Percentiles rank a stretch among this genome's conserved stretches.
Conservation (phyloP, 2,888 invertebrate species). For the Dicranocentrus wangi region DNA sequence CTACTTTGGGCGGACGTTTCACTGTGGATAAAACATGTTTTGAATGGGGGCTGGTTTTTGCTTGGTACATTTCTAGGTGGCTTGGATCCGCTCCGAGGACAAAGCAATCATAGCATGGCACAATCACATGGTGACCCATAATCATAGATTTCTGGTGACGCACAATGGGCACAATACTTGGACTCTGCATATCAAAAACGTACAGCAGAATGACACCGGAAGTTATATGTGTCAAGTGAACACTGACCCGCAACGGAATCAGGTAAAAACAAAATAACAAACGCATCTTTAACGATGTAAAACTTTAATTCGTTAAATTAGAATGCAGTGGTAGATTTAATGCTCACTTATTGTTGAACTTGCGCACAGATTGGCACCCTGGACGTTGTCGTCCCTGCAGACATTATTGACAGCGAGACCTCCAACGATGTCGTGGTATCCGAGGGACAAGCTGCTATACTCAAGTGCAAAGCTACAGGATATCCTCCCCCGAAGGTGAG, state of each 20-base stretch:
- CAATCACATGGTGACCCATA: slow-evolving; percentile 91
- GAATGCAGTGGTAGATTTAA: slow-evolving; percentile 4
- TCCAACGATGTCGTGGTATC: slow-evolving; percentile 74
- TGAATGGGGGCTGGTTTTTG: slow-evolving; percentile 33
- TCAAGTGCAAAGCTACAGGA: slow-evolving; percentile 73
- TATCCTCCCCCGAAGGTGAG: slow-evolving; percentile 74
- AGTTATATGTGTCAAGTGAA: slow-evolving; percentile 96
- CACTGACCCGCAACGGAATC: slow-evolving; percentile 91
- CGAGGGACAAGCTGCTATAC: slow-evolving; percentile 72
- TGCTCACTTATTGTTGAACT: not conserved
- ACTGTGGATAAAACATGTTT: too few relatives aligned
- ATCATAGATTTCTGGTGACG: slow-evolving; percentile 83
- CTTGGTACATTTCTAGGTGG: slow-evolving; percentile 80
- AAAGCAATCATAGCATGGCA: slow-evolving; percentile 92
- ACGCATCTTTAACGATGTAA: too few relatives aligned
- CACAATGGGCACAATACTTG: slow-evolving; percentile 95
- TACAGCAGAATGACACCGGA: slow-evolving; percentile 92
- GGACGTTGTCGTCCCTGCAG: slow-evolving; percentile 74
- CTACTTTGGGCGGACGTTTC: too few relatives aligned
- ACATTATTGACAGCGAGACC: slow-evolving; percentile 73
- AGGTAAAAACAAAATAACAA: slow-evolving; percentile 78
- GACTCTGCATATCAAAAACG: slow-evolving; percentile 92
- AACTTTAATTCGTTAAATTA: too few relatives aligned
- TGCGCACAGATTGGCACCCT: slow-evolving; percentile 74
- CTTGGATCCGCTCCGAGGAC: slow-evolving; percentile 93